Conservation (phyloP, 2,888 invertebrate species). For the Caenorhabditis panamensis region DNA sequence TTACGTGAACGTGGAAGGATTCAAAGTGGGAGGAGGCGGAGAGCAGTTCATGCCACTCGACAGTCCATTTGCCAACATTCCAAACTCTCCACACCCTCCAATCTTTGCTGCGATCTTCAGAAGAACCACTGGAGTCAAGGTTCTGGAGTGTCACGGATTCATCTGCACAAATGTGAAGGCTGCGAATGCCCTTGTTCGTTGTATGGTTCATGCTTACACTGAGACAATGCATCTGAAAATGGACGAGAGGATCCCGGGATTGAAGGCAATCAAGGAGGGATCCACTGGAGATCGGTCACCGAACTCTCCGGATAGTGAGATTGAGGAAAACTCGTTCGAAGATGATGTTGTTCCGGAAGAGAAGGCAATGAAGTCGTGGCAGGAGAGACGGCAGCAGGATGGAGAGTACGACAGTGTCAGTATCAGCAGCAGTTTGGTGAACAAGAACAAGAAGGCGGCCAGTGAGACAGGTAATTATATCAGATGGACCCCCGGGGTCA, state of each 20-base stretch:
- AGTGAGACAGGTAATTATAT: conserved; percentile 65
- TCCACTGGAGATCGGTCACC: conserved; percentile 64
- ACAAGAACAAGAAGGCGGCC: conserved; percentile 68
- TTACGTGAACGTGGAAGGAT: conserved; percentile 87
- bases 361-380: conserved; percentile 63
- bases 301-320: conserved; percentile 62
- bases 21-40: conserved; percentile 82
- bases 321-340: conserved; percentile 63
- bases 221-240: conserved; percentile 88
- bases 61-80: conserved; percentile 94
- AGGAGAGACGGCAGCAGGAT: conserved; percentile 76
- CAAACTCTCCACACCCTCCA: conserved; percentile 94
- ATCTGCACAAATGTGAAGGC: conserved; percentile 97
- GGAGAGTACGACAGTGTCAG: conserved; percentile 80
- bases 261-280: conserved; percentile 70
- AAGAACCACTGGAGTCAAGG: conserved; percentile 96
- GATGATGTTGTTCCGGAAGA: conserved; percentile 63
- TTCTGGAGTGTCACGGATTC: conserved; percentile 97
- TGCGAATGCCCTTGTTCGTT: conserved; percentile 91
- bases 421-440: conserved; percentile 71
- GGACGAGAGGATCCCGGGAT: conserved; percentile 76
- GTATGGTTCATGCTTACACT: conserved; percentile 97
- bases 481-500: conserved; percentile 1
- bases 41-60: conserved; percentile 91
- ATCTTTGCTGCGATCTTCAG: conserved; percentile 96